Conservation (phyloP, 2,797 vertebrate genomes). For the Columba guinea region DNA sequence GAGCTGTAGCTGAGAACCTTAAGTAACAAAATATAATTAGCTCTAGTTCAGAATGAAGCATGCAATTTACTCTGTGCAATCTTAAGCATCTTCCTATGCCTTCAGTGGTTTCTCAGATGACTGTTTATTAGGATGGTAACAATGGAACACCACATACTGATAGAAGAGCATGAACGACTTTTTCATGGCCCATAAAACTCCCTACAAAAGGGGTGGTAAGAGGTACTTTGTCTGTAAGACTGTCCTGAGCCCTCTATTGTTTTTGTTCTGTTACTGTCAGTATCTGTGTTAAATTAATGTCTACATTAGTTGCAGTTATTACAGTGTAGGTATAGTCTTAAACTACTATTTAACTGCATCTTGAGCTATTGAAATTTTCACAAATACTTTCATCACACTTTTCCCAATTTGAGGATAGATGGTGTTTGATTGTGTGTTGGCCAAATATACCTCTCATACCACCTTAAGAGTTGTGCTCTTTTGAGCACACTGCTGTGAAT, state of each 20-base stretch:
- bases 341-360: neutral
- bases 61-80: neutral
- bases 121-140: neutral
- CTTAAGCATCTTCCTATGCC: neutral
- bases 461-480: neutral
- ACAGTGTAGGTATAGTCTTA: neutral
- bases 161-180: neutral
- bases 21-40: neutral
- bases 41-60: neutral
- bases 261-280: neutral
- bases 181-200: neutral
- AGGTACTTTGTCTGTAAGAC: neutral
- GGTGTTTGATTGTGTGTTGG: neutral
- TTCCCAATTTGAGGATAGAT: neutral
- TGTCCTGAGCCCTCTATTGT: neutral
- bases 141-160: neutral
- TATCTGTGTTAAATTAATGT: neutral
- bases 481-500: neutral
- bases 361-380: neutral
- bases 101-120: neutral
- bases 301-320: neutral
- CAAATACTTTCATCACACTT: neutral
- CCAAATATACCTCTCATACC: accelerated
- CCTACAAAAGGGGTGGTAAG: neutral
- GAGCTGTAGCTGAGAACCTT: neutral